phyloP scores from a whole-genome alignment of 2,797 vertebrate genomes.

The Tolypeutes matacus region DNA sequence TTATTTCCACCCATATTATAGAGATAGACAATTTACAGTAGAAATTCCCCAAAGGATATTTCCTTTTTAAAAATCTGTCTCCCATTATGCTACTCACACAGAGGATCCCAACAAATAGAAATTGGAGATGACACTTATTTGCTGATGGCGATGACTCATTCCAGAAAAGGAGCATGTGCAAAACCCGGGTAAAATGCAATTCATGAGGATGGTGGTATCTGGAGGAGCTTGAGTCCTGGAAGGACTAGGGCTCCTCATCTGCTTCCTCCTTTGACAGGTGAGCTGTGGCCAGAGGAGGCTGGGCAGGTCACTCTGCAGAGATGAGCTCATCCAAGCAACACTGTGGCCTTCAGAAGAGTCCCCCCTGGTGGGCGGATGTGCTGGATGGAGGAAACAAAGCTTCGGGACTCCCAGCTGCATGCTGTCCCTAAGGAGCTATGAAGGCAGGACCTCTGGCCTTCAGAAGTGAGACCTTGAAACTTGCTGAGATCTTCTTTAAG shows the following conservation, averaged over 20 bases:
- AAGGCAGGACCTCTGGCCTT: background rate
- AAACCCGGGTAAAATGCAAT: background rate
- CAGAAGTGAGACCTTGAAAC: background rate
- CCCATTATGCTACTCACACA: background rate
- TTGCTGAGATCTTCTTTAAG: background rate
- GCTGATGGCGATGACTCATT: background rate
- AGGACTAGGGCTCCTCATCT: fast-evolving
- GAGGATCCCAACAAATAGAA: background rate
- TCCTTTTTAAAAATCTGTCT: background rate
- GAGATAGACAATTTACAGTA: background rate
- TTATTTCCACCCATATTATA: background rate
- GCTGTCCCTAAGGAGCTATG: too few relatives aligned
- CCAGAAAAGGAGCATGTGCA: background rate
- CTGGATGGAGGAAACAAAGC: background rate
- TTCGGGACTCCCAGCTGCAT: too few relatives aligned
- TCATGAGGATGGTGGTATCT: background rate
- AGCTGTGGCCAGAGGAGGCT: background rate
- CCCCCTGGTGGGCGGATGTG: too few relatives aligned
- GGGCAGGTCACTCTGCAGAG: too few relatives aligned
- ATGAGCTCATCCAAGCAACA: background rate
- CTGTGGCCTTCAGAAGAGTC: background rate
- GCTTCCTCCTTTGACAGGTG: background rate
- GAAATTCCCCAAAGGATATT: background rate
- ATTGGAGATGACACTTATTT: background rate
- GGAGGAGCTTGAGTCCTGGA: background rate